Evolutionary conservation across 2,888 invertebrate genomes (phyloP).

Genomic region (Leptinotarsa haldemani): DNA sequence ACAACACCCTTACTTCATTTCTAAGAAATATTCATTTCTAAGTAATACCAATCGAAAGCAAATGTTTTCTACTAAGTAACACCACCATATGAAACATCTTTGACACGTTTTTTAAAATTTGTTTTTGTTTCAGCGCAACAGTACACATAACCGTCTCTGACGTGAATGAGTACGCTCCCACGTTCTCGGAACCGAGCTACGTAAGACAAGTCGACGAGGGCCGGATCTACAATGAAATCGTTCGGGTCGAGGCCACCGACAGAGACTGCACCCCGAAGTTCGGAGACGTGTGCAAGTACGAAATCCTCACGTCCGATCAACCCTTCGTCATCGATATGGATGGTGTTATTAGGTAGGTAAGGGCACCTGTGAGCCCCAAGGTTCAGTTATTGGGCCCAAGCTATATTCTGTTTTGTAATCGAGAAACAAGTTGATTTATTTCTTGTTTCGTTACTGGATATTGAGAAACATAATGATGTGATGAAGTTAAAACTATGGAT

Average conservation of each 20-base stretch:
- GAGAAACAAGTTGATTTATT: no score
- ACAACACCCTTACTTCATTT: no score
- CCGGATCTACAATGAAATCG: slow-evolving; percentile 87
- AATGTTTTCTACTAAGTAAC: no score
- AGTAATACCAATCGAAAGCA: no score
- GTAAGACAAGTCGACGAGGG: slow-evolving; percentile 92
- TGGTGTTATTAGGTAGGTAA: slow-evolving; percentile 80
- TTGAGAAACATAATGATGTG: no score
- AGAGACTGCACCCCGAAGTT: slow-evolving; percentile 95
- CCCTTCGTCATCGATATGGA: slow-evolving; percentile 93
- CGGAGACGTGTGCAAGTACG: slow-evolving; percentile 97
- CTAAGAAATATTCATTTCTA: no score
- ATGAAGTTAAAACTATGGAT: no score
- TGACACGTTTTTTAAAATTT: no score
- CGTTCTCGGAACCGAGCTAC: slow-evolving; percentile 91
- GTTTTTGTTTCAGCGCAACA: slow-evolving; percentile 76
- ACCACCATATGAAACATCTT: no score
- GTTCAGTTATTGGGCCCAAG: background rate
- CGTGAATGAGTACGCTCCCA: slow-evolving; percentile 95
- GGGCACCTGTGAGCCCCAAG: background rate
- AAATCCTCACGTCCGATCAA: slow-evolving; percentile 91
- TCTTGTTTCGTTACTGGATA: no score
- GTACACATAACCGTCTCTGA: slow-evolving; percentile 95
- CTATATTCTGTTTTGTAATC: background rate
- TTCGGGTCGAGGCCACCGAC: slow-evolving; percentile 92